Percentiles rank a stretch among this genome's conserved stretches.
Conservation (phyloP, 2,797 vertebrate genomes). For the Eremophila alpestris region DNA sequence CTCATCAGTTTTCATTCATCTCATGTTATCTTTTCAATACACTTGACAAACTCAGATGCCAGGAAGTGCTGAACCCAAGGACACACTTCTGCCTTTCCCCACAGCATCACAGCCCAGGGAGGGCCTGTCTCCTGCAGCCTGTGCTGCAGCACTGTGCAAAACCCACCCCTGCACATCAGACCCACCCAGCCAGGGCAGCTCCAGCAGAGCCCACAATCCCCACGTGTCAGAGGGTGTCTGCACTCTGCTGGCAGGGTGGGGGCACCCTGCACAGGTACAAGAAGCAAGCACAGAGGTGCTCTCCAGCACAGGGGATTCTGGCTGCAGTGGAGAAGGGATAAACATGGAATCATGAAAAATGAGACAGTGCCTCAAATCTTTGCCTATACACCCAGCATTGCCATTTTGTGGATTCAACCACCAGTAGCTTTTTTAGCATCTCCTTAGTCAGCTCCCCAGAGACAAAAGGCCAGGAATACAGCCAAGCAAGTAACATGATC, state of each 20-base stretch:
- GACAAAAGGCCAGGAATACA: neutral
- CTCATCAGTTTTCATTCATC: slow-evolving; percentile 1
- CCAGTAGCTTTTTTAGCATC: neutral
- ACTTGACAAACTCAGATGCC: neutral
- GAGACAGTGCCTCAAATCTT: neutral
- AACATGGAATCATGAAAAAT: neutral
- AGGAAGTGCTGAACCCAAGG: neutral
- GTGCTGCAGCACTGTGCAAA: neutral
- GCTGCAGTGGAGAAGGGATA: neutral
- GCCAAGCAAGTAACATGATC: neutral
- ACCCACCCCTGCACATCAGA: neutral
- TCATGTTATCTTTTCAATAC: neutral
- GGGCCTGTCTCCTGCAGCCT: neutral
- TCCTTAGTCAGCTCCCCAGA: neutral
- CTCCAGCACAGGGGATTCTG: neutral
- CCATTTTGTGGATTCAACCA: neutral
- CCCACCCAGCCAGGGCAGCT: neutral
- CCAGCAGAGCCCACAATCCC: neutral
- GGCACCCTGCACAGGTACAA: neutral
- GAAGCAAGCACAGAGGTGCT: neutral
- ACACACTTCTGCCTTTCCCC: neutral
- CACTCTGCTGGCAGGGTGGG: neutral
- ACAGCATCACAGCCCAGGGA: neutral
- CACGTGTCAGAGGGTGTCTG: neutral
- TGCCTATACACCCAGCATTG: neutral